Evolutionary conservation across 2,888 invertebrate species (phyloP), one percentile per base, ranked within the genome.

Genomic region (Lathronympha strigana): DNA sequence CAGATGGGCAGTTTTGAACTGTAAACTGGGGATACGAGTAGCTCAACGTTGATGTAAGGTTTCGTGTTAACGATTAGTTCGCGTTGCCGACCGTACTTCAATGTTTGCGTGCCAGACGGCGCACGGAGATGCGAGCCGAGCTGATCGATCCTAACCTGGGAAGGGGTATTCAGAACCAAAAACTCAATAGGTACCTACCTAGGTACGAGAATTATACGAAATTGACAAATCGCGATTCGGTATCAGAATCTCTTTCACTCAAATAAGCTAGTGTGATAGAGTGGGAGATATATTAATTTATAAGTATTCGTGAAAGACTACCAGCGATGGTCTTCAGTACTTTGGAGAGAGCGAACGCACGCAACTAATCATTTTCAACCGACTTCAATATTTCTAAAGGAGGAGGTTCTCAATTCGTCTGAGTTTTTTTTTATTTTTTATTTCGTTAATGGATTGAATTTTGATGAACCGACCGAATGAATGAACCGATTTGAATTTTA

Each of bases 1-100:
- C n/a, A n/a, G n/a, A n/a, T n/a, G n/a, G n/a, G n/a, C n/a, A n/a
- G n/a, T n/a, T n/a, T n/a, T n/a, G n/a, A n/a, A n/a, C n/a, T n/a
- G n/a, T n/a, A 25, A 25, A 25, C 25, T 25, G 25, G 25, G 3
- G 31, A 31, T 13, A 4, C 33, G 45, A 43, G 33, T 23, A 21
- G 21, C 2, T 47, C 13, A 23, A 21, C 23, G 21, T 45, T 47
- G 13, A n/a, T 45, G n/a, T 47, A 23, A 13, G 5, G 47, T 23
- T n/a, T 25, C 17, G 17, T 50, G 50, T 31, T 51, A 53, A 53
- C 38, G 36, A 23, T 21, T 6, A 15, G n/a, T 54, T 40, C 25
- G 38, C 25, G 38, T 54, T 54, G 54, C 54, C 25, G 25, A 54
- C 54, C 40, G 25, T 54, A 54, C 54, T 54, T 54, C 25, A 25